Conservation (phyloP, 2,113 vertebrate species). For the Galbula dea region DNA sequence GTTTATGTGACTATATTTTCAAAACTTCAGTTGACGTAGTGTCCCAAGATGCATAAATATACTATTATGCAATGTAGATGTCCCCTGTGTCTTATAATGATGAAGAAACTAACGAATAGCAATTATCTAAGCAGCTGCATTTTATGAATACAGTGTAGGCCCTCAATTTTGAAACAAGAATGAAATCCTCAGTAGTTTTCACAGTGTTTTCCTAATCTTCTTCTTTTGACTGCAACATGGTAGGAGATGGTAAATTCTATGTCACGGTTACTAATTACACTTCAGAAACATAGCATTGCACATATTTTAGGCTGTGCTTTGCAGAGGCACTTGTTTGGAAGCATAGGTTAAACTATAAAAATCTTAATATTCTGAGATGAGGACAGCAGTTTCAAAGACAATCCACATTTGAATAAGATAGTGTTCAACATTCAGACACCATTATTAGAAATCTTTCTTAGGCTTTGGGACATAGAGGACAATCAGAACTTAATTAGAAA, state of each 20-base stretch:
- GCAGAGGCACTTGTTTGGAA: not conserved
- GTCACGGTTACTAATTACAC: not conserved
- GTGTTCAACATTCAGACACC: not conserved
- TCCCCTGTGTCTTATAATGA: not conserved
- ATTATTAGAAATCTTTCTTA: not conserved
- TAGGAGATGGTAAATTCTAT: not conserved
- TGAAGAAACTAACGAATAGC: not conserved
- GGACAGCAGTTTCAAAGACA: not conserved
- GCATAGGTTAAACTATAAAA: not conserved
- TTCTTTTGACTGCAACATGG: not conserved
- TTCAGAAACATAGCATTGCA: not conserved
- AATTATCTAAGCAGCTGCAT: conserved; percentile 16
- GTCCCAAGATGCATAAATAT: not conserved
- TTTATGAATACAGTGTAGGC: not conserved
- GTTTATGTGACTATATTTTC: conserved; percentile 3
- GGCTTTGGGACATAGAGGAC: not conserved
- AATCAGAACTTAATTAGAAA: not conserved
- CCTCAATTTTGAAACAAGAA: not conserved
- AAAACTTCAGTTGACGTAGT: not conserved
- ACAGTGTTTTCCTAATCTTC: not conserved
- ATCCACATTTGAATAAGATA: not conserved
- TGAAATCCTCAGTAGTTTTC: not conserved
- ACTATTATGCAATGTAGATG: conserved; percentile 6
- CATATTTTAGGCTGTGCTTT: not conserved
- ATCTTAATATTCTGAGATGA: not conserved